Evolutionary conservation across 2,888 invertebrate genomes (phyloP).

Genomic region (Caenorhabditis zanzibari): DNA sequence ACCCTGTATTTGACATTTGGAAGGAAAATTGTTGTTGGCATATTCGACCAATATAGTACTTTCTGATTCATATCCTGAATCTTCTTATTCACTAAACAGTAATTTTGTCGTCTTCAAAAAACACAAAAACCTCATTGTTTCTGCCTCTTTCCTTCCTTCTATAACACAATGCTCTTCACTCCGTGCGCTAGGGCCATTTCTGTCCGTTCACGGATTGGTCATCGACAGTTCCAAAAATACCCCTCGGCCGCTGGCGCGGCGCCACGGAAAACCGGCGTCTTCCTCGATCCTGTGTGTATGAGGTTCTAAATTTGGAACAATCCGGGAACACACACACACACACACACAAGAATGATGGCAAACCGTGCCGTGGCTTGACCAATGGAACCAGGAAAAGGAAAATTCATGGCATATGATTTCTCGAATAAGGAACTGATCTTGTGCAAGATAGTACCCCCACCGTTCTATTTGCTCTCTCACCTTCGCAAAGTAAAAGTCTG

Average conservation of each 20-base stretch:
- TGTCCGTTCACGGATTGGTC: slow-evolving; percentile 48
- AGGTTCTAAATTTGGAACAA: slow-evolving; percentile 57
- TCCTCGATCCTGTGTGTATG: not conserved
- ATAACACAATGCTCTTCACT: slow-evolving; percentile 54
- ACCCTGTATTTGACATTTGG: no score
- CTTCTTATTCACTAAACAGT: slow-evolving; percentile 14
- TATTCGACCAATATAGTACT: slow-evolving; percentile 7
- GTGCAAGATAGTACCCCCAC: slow-evolving; percentile 25
- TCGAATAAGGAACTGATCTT: not conserved
- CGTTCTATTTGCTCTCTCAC: slow-evolving; percentile 47
- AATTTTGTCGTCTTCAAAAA: slow-evolving; percentile 10
- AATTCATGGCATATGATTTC: not conserved
- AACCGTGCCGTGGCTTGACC: slow-evolving; percentile 24
- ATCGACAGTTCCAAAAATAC: slow-evolving; percentile 61
- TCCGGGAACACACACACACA: not conserved
- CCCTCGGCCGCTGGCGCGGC: slow-evolving; percentile 40
- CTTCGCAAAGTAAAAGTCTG: slow-evolving; percentile 28
- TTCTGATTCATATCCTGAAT: slow-evolving; percentile 25
- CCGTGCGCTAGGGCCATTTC: slow-evolving; percentile 28
- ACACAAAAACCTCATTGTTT: slow-evolving; percentile 38
- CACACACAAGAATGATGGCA: slow-evolving; percentile 43
- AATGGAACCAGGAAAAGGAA: slow-evolving; percentile 16
- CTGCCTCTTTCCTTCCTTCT: not conserved
- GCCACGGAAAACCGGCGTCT: slow-evolving; percentile 53
- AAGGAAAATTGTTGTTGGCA: no score